A percentile compares a stretch with the other conserved stretches of the same genome.
Evolutionary conservation across 2,888 invertebrate species (phyloP).

Genomic region (Dendrolimus pini): DNA sequence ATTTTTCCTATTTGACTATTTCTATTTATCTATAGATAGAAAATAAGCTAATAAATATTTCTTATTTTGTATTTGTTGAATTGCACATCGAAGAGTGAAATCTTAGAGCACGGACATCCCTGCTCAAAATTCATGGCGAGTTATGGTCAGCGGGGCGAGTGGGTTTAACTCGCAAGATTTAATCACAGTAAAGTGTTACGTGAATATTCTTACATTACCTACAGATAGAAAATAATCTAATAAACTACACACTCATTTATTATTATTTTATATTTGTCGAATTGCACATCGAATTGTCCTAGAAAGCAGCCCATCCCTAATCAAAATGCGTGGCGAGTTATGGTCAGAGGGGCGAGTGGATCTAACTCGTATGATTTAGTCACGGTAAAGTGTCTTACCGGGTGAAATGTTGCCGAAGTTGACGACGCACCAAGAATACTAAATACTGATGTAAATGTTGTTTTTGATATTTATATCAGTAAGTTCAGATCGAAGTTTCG

Average conservation of each 20-base stretch:
- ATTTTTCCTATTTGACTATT: too few relatives aligned
- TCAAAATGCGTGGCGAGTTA: slow-evolving; percentile 19
- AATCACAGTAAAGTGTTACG: too few relatives aligned
- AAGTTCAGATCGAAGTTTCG: slow-evolving; percentile 31
- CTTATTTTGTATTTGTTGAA: too few relatives aligned
- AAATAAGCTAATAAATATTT: too few relatives aligned
- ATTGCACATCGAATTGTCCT: not conserved
- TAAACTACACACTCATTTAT: too few relatives aligned
- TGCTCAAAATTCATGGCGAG: not conserved
- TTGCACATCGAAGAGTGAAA: not conserved
- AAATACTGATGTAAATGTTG: slow-evolving; percentile 49
- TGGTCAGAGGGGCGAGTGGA: slow-evolving; percentile 15
- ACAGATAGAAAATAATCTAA: too few relatives aligned
- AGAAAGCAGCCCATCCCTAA: not conserved
- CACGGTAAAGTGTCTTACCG: slow-evolving; percentile 45
- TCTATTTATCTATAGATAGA: too few relatives aligned
- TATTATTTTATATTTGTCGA: too few relatives aligned
- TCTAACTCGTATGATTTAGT: slow-evolving; percentile 45
- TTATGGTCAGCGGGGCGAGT: not conserved
- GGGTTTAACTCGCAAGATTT: slow-evolving; percentile 28
- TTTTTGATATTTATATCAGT: slow-evolving; percentile 45
- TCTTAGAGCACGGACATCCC: not conserved
- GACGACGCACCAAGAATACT: slow-evolving; percentile 42
- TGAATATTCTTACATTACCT: too few relatives aligned
- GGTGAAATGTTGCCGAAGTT: slow-evolving; percentile 54